A percentile compares a stretch with the other conserved stretches of the same genome.
phyloP scores from a whole-genome alignment of 2,797 vertebrate genomes.

The Ispidina picta region DNA sequence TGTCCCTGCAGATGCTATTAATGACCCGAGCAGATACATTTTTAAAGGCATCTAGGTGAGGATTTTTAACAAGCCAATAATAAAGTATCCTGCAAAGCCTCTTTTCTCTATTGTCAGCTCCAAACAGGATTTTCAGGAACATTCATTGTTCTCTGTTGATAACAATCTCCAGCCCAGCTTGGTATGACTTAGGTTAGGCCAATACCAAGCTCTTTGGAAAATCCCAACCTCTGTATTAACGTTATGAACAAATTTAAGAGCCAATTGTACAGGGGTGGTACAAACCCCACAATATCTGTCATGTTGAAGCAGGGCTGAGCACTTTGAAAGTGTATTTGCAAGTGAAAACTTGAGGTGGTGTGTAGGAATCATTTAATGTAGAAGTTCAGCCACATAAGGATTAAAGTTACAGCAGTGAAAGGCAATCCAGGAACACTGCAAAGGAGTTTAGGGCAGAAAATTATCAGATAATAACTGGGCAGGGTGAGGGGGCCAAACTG shows the following conservation, averaged over 20 bases:
- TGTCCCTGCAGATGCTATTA: neutral
- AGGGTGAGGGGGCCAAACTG: neutral
- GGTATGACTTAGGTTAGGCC: neutral
- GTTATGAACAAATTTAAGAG: neutral
- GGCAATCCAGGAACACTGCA: neutral
- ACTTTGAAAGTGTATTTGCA: neutral
- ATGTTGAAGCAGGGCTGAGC: neutral
- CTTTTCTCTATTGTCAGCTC: neutral
- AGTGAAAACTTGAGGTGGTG: neutral
- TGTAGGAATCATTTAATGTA: neutral
- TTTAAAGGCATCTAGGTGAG: neutral
- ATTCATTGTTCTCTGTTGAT: neutral
- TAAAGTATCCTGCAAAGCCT: neutral
- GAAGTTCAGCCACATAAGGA: neutral
- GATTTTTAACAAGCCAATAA: neutral
- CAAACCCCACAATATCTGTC: neutral
- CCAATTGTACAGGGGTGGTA: neutral
- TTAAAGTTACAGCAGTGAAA: neutral
- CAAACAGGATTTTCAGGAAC: conserved; percentile 4
- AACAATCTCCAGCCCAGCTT: neutral
- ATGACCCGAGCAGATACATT: neutral
- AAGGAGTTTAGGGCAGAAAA: neutral
- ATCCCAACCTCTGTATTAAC: neutral
- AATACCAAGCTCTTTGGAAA: neutral
- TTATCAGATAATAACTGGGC: neutral